phyloP scores from a whole-genome alignment of 2,113 vertebrate genomes.

The Telmatochromis sp. region DNA sequence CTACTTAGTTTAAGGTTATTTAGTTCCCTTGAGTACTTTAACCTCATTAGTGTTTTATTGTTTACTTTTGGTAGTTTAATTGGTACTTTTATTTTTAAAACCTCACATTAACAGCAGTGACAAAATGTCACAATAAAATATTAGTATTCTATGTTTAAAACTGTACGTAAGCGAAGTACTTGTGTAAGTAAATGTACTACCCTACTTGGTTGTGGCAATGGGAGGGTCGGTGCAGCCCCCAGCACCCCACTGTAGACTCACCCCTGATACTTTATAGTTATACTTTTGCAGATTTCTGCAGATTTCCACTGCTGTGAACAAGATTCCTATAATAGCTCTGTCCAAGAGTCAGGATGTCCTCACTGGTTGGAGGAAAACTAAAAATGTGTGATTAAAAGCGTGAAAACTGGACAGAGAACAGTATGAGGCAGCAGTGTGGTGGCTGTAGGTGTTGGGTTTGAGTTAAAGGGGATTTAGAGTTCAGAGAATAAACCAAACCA shows the following conservation, averaged over 20 bases:
- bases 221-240: fast-evolving
- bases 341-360: not conserved
- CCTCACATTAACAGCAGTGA: not conserved
- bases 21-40: not conserved
- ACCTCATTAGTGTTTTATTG: not conserved
- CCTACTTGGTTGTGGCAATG: not conserved
- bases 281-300: not conserved
- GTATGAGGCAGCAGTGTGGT: not conserved
- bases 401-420: not conserved
- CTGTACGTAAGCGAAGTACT: not conserved
- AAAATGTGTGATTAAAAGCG: not conserved
- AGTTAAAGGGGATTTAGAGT: not conserved
- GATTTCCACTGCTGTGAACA: not conserved
- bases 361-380: not conserved
- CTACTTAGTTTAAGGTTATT: not conserved
- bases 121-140: not conserved
- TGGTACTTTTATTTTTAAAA: not conserved
- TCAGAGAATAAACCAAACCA: not conserved
- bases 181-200: not conserved
- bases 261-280: not conserved
- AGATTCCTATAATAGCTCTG: not conserved
- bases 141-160: not conserved
- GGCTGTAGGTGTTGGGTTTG: not conserved
- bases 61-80: not conserved
- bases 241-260: not conserved